Evolutionary conservation across 2,888 invertebrate species (phyloP).

Genomic region (Acanthacorydalis orientalis): DNA sequence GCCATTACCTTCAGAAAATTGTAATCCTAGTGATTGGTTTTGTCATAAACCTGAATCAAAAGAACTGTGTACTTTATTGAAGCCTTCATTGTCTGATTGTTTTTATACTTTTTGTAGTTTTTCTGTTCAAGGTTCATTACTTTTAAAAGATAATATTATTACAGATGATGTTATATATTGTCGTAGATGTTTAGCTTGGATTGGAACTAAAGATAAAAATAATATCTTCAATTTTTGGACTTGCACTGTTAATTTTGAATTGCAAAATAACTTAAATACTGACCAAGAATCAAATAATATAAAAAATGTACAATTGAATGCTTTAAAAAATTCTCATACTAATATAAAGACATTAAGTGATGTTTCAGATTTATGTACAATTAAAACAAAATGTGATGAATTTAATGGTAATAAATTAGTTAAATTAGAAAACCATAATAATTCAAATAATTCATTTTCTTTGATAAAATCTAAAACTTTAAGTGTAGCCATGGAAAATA

Average conservation of each 20-base stretch:
- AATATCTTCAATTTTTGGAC: slow-evolving; percentile 33
- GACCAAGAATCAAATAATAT: slow-evolving; percentile 8
- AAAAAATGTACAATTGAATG: no score
- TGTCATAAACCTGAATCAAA: slow-evolving; percentile 35
- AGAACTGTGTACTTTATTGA: slow-evolving; percentile 17
- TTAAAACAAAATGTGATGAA: background rate
- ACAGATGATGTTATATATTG: slow-evolving; percentile 35
- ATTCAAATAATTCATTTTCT: background rate
- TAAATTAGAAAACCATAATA: background rate
- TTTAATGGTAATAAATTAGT: background rate
- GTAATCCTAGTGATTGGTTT: slow-evolving; percentile 47
- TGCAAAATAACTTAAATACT: slow-evolving; percentile 15
- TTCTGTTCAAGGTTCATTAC: slow-evolving; percentile 26
- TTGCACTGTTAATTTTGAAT: slow-evolving; percentile 31
- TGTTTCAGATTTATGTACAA: no score
- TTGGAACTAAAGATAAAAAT: slow-evolving; percentile 31
- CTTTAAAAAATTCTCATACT: slow-evolving; percentile 12
- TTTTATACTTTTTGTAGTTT: slow-evolving; percentile 39
- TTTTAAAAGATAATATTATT: slow-evolving; percentile 28
- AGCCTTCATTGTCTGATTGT: slow-evolving; percentile 35
- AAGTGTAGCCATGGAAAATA: background rate
- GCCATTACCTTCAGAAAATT: slow-evolving; percentile 40
- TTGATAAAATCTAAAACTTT: background rate
- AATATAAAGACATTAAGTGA: slow-evolving; percentile 7
- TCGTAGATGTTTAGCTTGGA: slow-evolving; percentile 37